Conservation (phyloP, 1,140 invertebrate genomes). For the Maconellicoccus hirsutus region DNA sequence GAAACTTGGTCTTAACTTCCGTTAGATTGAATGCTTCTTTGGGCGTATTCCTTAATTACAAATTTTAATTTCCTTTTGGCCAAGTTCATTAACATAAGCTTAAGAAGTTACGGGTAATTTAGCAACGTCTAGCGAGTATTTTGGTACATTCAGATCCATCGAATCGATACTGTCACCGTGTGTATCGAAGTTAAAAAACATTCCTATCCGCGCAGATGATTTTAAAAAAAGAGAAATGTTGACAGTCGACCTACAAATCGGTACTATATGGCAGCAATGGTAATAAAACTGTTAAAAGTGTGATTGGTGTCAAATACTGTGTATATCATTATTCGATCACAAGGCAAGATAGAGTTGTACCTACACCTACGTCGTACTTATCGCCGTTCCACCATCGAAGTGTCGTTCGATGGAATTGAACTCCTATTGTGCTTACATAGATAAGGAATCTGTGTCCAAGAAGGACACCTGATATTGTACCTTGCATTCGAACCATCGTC, state of each 20-base stretch:
- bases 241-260: conserved; percentile 19
- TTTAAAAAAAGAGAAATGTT: conserved; percentile 13
- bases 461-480: conserved; percentile 14
- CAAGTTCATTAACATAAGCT: conserved; percentile 17
- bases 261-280: conserved; percentile 17
- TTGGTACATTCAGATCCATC: background rate
- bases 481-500: background rate
- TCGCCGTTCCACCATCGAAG: background rate
- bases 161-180: background rate
- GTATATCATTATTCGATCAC: conserved; percentile 17
- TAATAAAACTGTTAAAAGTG: conserved; percentile 19
- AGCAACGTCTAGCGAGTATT: too few relatives aligned
- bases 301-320: conserved; percentile 15
- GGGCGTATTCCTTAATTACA: conserved; percentile 20
- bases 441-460: conserved; percentile 10
- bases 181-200: background rate
- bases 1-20: conserved; percentile 21
- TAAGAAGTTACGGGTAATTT: conserved; percentile 15
- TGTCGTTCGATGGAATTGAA: conserved; percentile 16
- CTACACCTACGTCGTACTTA: conserved; percentile 12
- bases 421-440: background rate
- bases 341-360: conserved; percentile 20
- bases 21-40: background rate
- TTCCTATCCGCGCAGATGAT: too few relatives aligned
- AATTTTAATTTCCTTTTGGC: conserved; percentile 17